A percentile compares a stretch with the other conserved stretches of the same genome.
These are phyloP conservation scores for Drosophila ochracea DNA, from an alignment of 2,888 invertebrate genomes.

Conservation along the genomic window DNA sequence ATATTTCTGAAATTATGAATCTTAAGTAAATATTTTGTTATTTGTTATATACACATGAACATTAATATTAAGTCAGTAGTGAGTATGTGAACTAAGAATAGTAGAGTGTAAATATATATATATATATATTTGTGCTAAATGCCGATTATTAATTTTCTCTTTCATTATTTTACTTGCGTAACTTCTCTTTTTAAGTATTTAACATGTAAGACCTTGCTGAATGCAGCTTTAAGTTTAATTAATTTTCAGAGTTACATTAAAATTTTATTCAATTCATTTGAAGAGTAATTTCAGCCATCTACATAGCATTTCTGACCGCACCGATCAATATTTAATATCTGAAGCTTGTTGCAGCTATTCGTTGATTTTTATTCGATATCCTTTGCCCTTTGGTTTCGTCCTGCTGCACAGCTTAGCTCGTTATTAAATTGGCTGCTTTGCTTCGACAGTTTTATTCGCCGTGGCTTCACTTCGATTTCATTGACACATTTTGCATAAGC, in stretches of 20 bases:
- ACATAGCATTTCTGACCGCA: neutral
- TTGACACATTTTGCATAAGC: slow-evolving; percentile 44
- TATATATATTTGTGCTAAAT: neutral
- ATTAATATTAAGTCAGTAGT: neutral
- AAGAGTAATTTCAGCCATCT: neutral
- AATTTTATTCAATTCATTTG: neutral
- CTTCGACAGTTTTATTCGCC: slow-evolving; percentile 38
- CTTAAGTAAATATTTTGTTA: neutral
- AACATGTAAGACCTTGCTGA: neutral
- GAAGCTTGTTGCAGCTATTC: neutral
- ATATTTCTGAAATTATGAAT: neutral
- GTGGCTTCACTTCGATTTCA: slow-evolving; percentile 31
- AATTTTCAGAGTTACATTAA: neutral
- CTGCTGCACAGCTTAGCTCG: slow-evolving; percentile 30
- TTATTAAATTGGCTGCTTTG: slow-evolving; percentile 49
- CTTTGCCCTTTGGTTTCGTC: slow-evolving; percentile 8
- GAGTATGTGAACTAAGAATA: neutral
- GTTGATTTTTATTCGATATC: slow-evolving; percentile 27
- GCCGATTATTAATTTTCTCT: neutral
- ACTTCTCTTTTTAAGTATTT: neutral
- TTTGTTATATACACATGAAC: neutral
- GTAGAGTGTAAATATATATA: neutral
- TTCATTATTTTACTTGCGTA: neutral
- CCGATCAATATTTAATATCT: slow-evolving; percentile 15
- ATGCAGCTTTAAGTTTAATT: neutral